Evolutionary conservation across 2,888 invertebrate species (phyloP), one percentile per base, ranked within the genome.

Genomic region (Melieria picta): DNA sequence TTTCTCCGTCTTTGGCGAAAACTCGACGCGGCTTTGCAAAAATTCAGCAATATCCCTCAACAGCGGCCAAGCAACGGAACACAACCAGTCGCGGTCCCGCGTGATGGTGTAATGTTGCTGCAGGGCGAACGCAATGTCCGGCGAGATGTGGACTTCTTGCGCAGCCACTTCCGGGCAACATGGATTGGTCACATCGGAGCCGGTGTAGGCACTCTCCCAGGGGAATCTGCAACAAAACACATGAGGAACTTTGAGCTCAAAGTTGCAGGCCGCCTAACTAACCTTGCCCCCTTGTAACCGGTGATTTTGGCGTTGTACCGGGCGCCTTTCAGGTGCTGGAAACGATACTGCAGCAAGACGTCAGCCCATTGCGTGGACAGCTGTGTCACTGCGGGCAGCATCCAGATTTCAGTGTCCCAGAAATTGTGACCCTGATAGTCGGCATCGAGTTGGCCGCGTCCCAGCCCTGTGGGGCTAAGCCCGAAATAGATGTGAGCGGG

Each of bases 371-470:
- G 79, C 0, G 89, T 89, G 60, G 89, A 88, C 6, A 91, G 80
- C 45, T 90, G 83, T 9, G 89, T 83, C 5, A 90, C 89, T 0
- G 88, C 84, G 0, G 91, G 91, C 65, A 89, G 88, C 89, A 91
- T 91, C 91, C 91, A 91, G 60, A 89, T 89, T 81, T 91, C 91
- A 0, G 90, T 90, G 75, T 91, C 91, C 91, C 91, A 91, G 80
- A 91, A 90, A 76, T 89, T 90, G 79, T 91, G 91, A 11, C 91
- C 91, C 88, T 87, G 73, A 72, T 87, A 88, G 72, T 87, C 88
- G 0, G 78, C 77, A 11, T 80, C 80, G 7, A 84, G 77, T 69
- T 84, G 78, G 6, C 82, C 83, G 70, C 89, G 87, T 0, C 90
- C 90, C 10, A 91, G 80, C 0, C 91, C 90, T 0, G 89, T 89